phyloP scores from a whole-genome alignment of 2,113 vertebrate genomes.

The Myotis lucifugus region DNA sequence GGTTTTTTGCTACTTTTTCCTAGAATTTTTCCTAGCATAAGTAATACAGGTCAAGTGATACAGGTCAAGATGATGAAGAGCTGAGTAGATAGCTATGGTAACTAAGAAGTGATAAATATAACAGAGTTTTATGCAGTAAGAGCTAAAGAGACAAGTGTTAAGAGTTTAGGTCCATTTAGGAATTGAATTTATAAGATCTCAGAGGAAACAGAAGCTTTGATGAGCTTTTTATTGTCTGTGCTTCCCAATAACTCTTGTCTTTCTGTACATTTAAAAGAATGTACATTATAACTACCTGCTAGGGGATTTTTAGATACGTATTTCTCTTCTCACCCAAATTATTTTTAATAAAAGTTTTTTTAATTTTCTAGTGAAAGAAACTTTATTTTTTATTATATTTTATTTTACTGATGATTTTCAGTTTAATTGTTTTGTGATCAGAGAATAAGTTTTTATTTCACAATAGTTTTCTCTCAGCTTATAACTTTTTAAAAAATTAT shows the following conservation, averaged over 20 bases:
- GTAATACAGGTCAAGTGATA: neutral
- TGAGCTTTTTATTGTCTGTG: neutral
- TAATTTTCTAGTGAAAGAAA: neutral
- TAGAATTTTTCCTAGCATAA: neutral
- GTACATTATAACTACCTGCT: neutral
- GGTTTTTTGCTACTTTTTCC: neutral
- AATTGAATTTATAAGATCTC: neutral
- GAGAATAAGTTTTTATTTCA: neutral
- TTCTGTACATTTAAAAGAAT: neutral
- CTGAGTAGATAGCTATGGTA: neutral
- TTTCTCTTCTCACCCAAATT: neutral
- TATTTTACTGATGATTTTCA: constrained; percentile 9
- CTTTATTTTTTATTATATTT: neutral
- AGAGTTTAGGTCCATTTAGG: neutral
- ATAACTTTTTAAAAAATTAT: neutral
- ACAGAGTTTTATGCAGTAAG: neutral
- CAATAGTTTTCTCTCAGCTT: neutral
- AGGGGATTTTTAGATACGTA: neutral
- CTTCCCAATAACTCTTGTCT: neutral
- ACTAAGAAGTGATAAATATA: neutral
- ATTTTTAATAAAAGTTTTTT: constrained; percentile 1
- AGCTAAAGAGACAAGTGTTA: neutral
- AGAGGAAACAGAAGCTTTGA: neutral
- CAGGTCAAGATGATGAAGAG: neutral
- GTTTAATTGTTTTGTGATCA: neutral